Evolutionary conservation across 1,140 invertebrate species (phyloP).

Genomic region (Drosophila paulistorum): DNA sequence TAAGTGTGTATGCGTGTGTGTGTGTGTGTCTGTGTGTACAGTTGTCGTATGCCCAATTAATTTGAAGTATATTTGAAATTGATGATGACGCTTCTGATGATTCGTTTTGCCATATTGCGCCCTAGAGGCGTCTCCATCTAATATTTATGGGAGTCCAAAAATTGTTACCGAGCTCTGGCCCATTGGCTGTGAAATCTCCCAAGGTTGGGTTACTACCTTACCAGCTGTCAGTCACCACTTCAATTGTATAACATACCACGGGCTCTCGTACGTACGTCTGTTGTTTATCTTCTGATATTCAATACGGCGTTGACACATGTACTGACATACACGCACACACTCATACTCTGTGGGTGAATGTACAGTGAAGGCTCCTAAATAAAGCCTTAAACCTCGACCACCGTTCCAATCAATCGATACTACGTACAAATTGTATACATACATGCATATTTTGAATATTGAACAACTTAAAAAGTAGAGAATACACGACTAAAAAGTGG

Average conservation of each 20-base stretch:
- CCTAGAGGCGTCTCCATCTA: conserved; percentile 15
- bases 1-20: conserved; percentile 18
- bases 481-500: no score
- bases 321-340: background rate
- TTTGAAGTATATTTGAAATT: conserved; percentile 34
- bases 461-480: background rate
- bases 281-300: conserved; percentile 74
- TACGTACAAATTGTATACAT: no score
- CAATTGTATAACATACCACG: conserved; percentile 62
- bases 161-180: conserved; percentile 3
- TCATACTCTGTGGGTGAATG: background rate
- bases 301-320: conserved; percentile 34
- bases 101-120: conserved; percentile 47
- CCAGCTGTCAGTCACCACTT: conserved; percentile 18
- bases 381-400: conserved; percentile 19
- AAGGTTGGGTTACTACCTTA: conserved; percentile 46
- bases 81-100: conserved; percentile 15
- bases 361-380: conserved; percentile 20
- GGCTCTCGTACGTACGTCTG: conserved; percentile 15
- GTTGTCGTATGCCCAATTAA: conserved; percentile 44
- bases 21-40: conserved; percentile 24
- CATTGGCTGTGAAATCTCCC: conserved; percentile 24
- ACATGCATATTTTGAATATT: background rate
- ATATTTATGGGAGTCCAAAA: background rate
- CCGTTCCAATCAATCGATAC: background rate